These are phyloP conservation scores for Labroides dimidiatus DNA, from an alignment of 2,797 vertebrate species.

Conservation along the genomic window DNA sequence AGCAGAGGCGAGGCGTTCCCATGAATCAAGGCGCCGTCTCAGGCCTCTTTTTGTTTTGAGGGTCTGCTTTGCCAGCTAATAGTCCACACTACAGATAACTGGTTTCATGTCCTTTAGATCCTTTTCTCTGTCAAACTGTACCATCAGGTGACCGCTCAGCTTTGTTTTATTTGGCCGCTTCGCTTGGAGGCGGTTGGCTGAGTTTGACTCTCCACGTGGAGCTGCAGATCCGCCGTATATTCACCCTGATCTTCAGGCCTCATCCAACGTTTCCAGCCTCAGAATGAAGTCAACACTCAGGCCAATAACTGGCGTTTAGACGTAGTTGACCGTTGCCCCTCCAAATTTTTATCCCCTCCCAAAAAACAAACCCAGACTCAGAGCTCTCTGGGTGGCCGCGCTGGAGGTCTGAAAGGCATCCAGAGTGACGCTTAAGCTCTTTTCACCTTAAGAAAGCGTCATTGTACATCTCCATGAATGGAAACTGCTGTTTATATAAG, in stretches of 20 bases:
- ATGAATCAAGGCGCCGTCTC: conserved; percentile 89
- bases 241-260: conserved; percentile 11
- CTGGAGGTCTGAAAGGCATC: conserved; percentile 81
- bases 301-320: conserved; percentile 50
- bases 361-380: not conserved
- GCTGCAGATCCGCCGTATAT: conserved; percentile 22
- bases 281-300: conserved; percentile 27
- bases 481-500: conserved; percentile 80
- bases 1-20: conserved; percentile 90
- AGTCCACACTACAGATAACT: conserved; percentile 89
- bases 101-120: conserved; percentile 72
- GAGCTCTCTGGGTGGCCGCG: conserved; percentile 71
- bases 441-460: conserved; percentile 72
- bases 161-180: conserved; percentile 43
- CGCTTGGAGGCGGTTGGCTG: conserved; percentile 17
- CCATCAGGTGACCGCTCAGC: conserved; percentile 54
- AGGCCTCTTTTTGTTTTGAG: conserved; percentile 85
- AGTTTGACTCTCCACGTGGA: conserved; percentile 43
- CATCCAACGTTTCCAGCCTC: conserved; percentile 17
- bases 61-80: conserved; percentile 74
- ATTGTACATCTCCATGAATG: conserved; percentile 76
- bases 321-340: conserved; percentile 56
- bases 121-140: conserved; percentile 69
- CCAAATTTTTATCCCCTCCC: conserved; percentile 36
- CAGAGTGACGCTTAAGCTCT: conserved; percentile 78